phyloP scores from a whole-genome alignment of 1,140 invertebrate genomes.

The Macrocentrus cingulum region DNA sequence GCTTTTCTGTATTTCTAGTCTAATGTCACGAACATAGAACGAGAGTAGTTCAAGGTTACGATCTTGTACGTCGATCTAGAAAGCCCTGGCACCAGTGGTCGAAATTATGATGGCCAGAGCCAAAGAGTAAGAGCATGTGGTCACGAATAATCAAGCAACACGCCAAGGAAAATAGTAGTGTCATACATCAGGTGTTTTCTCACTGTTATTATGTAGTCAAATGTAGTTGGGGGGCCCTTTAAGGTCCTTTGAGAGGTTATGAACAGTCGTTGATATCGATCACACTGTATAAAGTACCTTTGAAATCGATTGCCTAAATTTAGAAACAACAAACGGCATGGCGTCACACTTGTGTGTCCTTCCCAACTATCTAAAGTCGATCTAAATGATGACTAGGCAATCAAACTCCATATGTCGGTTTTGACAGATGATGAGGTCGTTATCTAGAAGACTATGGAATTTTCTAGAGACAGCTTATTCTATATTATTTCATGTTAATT shows the following conservation, averaged over 20 bases:
- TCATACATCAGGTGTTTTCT: too few relatives aligned
- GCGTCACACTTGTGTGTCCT: not conserved
- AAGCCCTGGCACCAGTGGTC: slow-evolving; percentile 2
- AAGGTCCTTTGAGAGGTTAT: not conserved
- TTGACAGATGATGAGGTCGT: too few relatives aligned
- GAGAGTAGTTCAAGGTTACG: slow-evolving; percentile 15
- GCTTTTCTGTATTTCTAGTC: not conserved
- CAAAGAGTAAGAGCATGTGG: not conserved
- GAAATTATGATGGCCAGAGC: slow-evolving; percentile 5
- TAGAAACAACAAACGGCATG: not conserved
- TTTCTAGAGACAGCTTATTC: too few relatives aligned
- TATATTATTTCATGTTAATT: too few relatives aligned
- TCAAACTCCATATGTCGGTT: too few relatives aligned
- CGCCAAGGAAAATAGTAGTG: not conserved
- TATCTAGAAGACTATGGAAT: too few relatives aligned
- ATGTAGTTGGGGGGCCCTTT: too few relatives aligned
- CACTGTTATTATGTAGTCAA: too few relatives aligned
- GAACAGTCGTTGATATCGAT: slow-evolving; percentile 8
- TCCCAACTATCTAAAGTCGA: too few relatives aligned
- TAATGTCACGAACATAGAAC: slow-evolving; percentile 1
- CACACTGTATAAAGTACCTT: too few relatives aligned
- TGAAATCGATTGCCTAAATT: slow-evolving; percentile 5
- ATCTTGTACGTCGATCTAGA: slow-evolving; percentile 2
- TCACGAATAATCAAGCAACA: not conserved
- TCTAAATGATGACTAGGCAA: too few relatives aligned